Evolutionary conservation across 1,140 invertebrate species (phyloP).

Genomic region (Micrasema minimum): DNA sequence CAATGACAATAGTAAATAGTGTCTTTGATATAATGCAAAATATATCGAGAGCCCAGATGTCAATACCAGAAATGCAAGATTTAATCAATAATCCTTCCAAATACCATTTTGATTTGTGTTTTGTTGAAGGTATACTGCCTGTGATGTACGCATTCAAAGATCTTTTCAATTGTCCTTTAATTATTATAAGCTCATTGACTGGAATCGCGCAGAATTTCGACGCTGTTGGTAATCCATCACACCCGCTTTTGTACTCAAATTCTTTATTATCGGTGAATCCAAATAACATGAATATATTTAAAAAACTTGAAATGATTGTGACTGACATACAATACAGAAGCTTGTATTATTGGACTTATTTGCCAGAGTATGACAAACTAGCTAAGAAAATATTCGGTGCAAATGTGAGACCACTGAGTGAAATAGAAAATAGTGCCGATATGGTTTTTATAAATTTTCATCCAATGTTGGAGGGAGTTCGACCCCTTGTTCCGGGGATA

Average conservation of each 20-base stretch:
- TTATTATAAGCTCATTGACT: slow-evolving; percentile 59
- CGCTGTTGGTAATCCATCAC: slow-evolving; percentile 60
- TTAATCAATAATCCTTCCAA: slow-evolving; percentile 55
- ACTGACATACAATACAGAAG: slow-evolving; percentile 35
- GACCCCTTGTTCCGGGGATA: slow-evolving; percentile 63
- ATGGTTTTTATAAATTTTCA: slow-evolving; percentile 68
- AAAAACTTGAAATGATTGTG: too few relatives aligned
- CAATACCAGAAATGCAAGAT: slow-evolving; percentile 54
- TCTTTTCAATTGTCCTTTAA: slow-evolving; percentile 58
- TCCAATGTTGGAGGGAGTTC: slow-evolving; percentile 60
- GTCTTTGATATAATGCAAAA: slow-evolving; percentile 27
- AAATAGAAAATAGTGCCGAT: slow-evolving; percentile 62
- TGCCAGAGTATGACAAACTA: slow-evolving; percentile 50
- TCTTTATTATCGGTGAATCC: too few relatives aligned
- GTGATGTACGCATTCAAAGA: slow-evolving; percentile 57
- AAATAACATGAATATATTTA: too few relatives aligned
- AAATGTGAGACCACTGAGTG: slow-evolving; percentile 48
- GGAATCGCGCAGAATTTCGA: slow-evolving; percentile 47
- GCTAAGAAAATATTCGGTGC: slow-evolving; percentile 55
- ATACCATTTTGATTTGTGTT: slow-evolving; percentile 57
- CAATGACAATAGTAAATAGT: slow-evolving; percentile 52
- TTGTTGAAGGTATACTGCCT: slow-evolving; percentile 55
- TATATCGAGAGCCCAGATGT: slow-evolving; percentile 52
- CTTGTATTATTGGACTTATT: slow-evolving; percentile 39
- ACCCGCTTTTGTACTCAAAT: slow-evolving; percentile 59